These are phyloP conservation scores for Clarias platycephalus DNA, from an alignment of 2,797 vertebrate genomes.

Conservation along the genomic window DNA sequence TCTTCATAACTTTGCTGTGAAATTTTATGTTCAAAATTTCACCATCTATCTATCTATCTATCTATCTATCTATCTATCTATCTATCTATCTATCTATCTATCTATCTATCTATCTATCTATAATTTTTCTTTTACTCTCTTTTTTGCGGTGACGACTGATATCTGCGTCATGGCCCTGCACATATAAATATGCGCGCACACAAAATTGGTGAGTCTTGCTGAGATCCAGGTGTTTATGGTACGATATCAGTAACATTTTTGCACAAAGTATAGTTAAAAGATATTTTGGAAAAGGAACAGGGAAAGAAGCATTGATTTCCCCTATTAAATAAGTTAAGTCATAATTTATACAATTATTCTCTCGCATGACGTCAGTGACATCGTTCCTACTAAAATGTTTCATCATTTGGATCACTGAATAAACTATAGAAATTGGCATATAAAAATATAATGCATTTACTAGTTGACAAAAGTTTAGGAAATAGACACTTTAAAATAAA, in stretches of 20 bases:
- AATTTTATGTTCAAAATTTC: not conserved
- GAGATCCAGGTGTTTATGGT: not conserved
- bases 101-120: not conserved
- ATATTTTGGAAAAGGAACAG: not conserved
- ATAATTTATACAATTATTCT: not conserved
- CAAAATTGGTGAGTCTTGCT: conserved; percentile 10
- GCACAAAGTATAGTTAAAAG: not conserved
- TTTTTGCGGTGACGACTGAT: not conserved
- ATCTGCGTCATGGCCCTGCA: not conserved
- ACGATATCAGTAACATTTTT: not conserved
- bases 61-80: not conserved
- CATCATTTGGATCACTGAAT: not conserved
- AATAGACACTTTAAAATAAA: not conserved
- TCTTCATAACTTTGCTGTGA: not conserved
- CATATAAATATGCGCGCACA: not conserved
- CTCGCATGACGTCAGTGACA: not conserved
- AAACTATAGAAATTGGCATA: not conserved
- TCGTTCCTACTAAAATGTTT: not conserved
- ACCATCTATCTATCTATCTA: not conserved
- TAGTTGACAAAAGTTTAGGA: not conserved
- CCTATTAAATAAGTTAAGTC: not conserved
- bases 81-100: not conserved
- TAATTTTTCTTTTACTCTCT: not conserved
- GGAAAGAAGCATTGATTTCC: no score
- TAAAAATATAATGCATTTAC: not conserved